These are phyloP conservation scores for Philereme vetulata DNA, from an alignment of 2,888 invertebrate species.

Conservation along the genomic window DNA sequence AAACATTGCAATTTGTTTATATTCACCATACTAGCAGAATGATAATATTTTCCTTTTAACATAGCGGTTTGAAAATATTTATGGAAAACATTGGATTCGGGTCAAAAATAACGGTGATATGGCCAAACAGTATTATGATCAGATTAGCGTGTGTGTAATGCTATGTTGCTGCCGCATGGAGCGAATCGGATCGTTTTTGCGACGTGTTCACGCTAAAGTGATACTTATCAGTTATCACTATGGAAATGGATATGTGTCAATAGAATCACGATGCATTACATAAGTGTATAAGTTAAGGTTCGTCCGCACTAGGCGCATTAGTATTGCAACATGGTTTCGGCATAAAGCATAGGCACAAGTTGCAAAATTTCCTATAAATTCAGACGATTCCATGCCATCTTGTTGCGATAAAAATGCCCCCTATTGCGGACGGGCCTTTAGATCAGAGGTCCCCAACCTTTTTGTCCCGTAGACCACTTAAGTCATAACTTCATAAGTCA, in stretches of 20 bases:
- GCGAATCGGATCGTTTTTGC: constrained; percentile 18
- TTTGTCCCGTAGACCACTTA: too few species aligned
- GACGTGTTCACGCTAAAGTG: constrained; percentile 13
- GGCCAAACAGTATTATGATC: constrained; percentile 15
- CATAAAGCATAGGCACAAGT: too few species aligned
- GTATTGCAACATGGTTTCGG: too few species aligned
- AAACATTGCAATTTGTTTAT: constrained; percentile 14
- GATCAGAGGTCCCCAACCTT: too few species aligned
- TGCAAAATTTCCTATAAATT: too few species aligned
- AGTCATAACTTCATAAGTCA: too few species aligned
- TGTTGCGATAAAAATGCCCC: too few species aligned
- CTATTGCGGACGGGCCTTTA: too few species aligned
- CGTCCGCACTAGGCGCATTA: too few species aligned
- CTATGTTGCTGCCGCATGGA: constrained; percentile 8
- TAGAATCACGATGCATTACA: constrained; percentile 3
- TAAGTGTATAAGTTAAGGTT: too few species aligned
- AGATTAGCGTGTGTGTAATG: constrained; percentile 19
- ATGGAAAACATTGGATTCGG: constrained; percentile 20
- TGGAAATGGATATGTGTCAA: constrained; percentile 10
- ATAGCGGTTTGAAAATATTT: constrained; percentile 12
- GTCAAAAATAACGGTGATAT: constrained; percentile 21
- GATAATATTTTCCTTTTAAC: constrained; percentile 25
- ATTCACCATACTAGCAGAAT: constrained; percentile 18
- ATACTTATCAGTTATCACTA: constrained; percentile 9
- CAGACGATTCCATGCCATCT: too few species aligned